Evolutionary conservation across 2,888 invertebrate genomes (phyloP).

Genomic region (Drosophila percnosoma): DNA sequence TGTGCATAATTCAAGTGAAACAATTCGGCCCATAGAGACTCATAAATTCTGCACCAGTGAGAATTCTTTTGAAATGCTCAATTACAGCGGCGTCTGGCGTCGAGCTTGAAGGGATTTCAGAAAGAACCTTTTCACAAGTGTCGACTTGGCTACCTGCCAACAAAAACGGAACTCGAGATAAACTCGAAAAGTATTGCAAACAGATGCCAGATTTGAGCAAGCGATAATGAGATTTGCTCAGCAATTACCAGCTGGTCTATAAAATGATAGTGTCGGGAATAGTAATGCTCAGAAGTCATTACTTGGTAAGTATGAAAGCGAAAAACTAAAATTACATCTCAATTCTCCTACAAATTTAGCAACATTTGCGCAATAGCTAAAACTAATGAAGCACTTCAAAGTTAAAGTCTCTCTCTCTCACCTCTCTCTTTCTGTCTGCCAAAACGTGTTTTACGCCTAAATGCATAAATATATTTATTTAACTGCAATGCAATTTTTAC

Average conservation of each 20-base stretch:
- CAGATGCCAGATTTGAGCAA: constrained; percentile 31
- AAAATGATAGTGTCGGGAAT: constrained; percentile 1
- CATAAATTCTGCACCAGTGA: constrained; percentile 22
- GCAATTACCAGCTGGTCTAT: constrained; percentile 5
- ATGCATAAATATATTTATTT: constrained; percentile 34
- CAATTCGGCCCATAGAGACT: constrained; percentile 7
- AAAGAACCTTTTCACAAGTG: constrained; percentile 56
- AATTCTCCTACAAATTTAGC: constrained; percentile 2
- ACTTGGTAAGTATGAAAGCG: neutral
- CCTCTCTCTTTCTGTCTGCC: neutral
- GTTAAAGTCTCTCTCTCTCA: neutral
- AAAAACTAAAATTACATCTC: neutral
- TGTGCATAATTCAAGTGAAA: constrained; percentile 37
- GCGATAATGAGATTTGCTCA: constrained; percentile 10
- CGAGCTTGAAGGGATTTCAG: constrained; percentile 11
- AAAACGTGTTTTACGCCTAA: constrained; percentile 64
- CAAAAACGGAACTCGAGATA: constrained; percentile 13
- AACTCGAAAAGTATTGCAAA: constrained; percentile 5
- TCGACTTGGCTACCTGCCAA: constrained; percentile 54
- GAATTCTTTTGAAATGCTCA: constrained; percentile 48
- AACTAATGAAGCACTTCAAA: constrained; percentile 14
- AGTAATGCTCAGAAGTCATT: neutral
- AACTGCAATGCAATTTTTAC: constrained; percentile 40
- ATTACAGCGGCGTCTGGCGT: constrained; percentile 34
- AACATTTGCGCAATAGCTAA: constrained; percentile 18